Conservation (phyloP, 1,140 invertebrate species). For the Macrosteles quadrilineatus region DNA sequence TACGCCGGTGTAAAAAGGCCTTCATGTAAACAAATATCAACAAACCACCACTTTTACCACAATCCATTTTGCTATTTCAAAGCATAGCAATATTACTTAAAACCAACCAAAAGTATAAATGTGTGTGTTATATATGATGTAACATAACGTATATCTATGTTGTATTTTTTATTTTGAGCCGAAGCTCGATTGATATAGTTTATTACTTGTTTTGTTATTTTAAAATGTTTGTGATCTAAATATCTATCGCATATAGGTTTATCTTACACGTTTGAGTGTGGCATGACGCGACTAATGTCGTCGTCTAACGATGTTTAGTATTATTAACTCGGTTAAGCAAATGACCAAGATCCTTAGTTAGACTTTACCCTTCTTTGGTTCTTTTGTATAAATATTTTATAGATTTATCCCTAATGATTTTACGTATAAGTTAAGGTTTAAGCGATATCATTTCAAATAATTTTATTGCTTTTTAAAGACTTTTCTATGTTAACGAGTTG, state of each 20-base stretch:
- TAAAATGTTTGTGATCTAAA: conserved; percentile 15
- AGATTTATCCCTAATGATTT: conserved; percentile 22
- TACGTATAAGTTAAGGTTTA: conserved; percentile 25
- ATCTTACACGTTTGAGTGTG: neutral
- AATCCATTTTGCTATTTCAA: no score
- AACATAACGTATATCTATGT: conserved; percentile 13
- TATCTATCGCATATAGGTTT: neutral
- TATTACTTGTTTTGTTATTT: conserved; percentile 26
- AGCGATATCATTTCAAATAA: conserved; percentile 26
- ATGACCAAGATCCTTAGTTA: conserved; percentile 23
- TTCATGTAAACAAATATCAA: no score
- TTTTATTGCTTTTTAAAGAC: conserved; percentile 24
- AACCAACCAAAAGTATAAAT: no score
- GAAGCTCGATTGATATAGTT: conserved; percentile 19
- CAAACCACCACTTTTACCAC: no score
- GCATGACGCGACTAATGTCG: neutral
- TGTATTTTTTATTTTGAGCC: conserved; percentile 9
- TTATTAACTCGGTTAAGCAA: conserved; percentile 23
- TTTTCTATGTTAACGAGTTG: conserved; percentile 29
- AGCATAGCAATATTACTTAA: no score
- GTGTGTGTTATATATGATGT: neutral
- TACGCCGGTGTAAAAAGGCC: no score
- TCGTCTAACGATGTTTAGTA: conserved; percentile 11
- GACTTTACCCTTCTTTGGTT: conserved; percentile 22
- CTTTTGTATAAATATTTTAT: conserved; percentile 29